Evolutionary conservation across 2,797 vertebrate species (phyloP).

Genomic region (Sorex maritimensis): DNA sequence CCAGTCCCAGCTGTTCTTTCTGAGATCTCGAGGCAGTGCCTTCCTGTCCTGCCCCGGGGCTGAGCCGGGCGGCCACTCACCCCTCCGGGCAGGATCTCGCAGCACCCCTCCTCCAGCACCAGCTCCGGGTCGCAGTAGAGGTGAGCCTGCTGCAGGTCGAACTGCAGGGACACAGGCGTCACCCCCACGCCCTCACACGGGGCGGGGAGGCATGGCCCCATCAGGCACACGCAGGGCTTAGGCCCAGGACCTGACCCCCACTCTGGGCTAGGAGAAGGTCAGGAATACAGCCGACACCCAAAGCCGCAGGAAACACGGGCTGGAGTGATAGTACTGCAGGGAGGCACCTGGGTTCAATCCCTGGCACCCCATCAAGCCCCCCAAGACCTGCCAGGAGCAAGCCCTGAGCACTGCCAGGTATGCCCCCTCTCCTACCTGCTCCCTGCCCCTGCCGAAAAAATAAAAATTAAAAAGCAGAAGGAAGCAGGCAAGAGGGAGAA

Average conservation of each 20-base stretch:
- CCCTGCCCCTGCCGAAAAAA: no score
- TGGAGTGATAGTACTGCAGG: constrained; percentile 1
- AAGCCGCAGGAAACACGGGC: not conserved
- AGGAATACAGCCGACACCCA: constrained; percentile 26
- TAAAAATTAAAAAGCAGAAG: not conserved
- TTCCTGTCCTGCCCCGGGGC: no score
- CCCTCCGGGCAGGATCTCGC: constrained; percentile 95
- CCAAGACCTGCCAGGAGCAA: no score
- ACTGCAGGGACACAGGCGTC: constrained; percentile 88
- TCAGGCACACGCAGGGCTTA: not conserved
- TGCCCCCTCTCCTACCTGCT: no score
- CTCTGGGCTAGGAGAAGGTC: constrained; percentile 24
- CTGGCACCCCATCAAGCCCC: no score
- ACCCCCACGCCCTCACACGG: constrained; percentile 14
- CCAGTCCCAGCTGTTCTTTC: not conserved
- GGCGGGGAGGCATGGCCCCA: not conserved
- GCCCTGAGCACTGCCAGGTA: no score
- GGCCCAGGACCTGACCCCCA: constrained; percentile 46
- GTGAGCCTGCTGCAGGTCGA: constrained; percentile 96
- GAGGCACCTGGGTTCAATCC: no score
- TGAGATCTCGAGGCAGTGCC: not conserved
- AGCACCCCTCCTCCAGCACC: constrained; percentile 96
- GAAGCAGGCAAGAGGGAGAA: not conserved
- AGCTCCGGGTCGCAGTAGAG: constrained; percentile 96
- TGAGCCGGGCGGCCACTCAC: constrained; percentile 89